A percentile compares a stretch with the other conserved stretches of the same genome.
Evolutionary conservation across 2,113 vertebrate species (phyloP).

Genomic region (Chaenocephalus aceratus): DNA sequence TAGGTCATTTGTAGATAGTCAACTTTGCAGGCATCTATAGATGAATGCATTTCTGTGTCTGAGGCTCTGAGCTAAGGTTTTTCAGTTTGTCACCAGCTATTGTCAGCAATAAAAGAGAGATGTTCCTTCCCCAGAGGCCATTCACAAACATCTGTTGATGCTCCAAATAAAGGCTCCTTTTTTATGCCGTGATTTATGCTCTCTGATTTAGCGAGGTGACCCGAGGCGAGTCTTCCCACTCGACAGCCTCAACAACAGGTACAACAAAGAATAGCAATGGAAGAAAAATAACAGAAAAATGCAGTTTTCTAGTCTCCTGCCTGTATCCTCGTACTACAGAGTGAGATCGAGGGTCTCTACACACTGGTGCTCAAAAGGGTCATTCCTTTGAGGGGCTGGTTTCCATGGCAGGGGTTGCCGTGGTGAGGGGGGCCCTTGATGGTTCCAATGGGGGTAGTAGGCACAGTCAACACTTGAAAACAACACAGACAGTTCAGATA

Average conservation of each 20-base stretch:
- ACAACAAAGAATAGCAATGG: too few species aligned
- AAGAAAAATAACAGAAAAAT: too few species aligned
- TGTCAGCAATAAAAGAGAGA: conserved; percentile 24
- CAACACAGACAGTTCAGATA: conserved; percentile 30
- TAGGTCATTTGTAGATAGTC: too few species aligned
- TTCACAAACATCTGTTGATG: conserved; percentile 61
- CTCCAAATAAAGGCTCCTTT: conserved; percentile 42
- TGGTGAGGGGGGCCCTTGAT: conserved; percentile 68
- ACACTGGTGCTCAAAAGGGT: conserved; percentile 54
- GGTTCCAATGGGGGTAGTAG: conserved; percentile 58
- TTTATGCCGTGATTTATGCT: conserved; percentile 55
- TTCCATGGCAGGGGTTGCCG: conserved; percentile 80
- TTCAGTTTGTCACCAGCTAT: conserved; percentile 30
- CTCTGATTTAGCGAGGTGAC: conserved; percentile 53
- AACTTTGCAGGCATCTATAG: background rate
- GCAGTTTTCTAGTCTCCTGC: conserved; percentile 1
- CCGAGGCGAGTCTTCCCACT: conserved; percentile 8
- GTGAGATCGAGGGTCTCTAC: conserved; percentile 35
- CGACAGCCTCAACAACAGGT: background rate
- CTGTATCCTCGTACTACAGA: conserved; percentile 36
- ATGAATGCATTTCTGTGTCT: background rate
- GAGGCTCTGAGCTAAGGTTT: background rate
- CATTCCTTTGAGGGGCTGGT: conserved; percentile 75
- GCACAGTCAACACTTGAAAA: conserved; percentile 48
- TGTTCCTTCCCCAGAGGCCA: conserved; percentile 18